Evolutionary conservation across 2,113 vertebrate species (phyloP), one percentile per base, ranked within the genome.

Genomic region (Clarias magur): DNA sequence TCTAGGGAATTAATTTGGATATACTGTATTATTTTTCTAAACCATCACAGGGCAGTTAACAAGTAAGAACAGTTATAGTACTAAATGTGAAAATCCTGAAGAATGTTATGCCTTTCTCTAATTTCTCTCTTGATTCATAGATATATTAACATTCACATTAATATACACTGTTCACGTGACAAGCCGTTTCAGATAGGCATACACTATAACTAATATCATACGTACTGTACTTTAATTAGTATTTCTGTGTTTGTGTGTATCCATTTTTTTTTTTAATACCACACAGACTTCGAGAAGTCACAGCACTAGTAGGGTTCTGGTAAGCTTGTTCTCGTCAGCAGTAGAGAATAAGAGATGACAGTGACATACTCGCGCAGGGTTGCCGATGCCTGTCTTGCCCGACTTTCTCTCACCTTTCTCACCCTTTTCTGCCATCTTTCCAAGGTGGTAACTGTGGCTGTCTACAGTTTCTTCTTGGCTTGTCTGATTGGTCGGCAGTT

Each of bases 391-490:
- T 96, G 96, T 85, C 91, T 98, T 3, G 97, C 97, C n/a, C n/a
- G 72, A 98, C 97, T 82, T 99, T 98, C 95, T 98, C 97, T 12
- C 95, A 96, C 86, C 95, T n/a, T n/a, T n/a, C n/a, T n/a, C n/a
- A n/a, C n/a, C n/a, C n/a, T n/a, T n/a, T n/a, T n/a, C 60, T 86
- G 16, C n/a, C 8, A 48, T 87, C 87, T 85, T 83, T 90, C 80
- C 86, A 88, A 99, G 98, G 97, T 99, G 93, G 97, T 96, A 88
- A 99, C 97, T 0, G 96, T 99, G 90, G 98, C 97, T 0, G 97
- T 99, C 68, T 98, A 99, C 94, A 99, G 97, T 91, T 99, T 98
- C 91, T 98, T 99, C 93, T 93, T 99, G 93, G 96, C 98, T 38
- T 98, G 97, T 91, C 93, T 99, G 88, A 95, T 99, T 0, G 97